Conservation (phyloP, 2,797 vertebrate species). For the Poeciliopsis presidionis region DNA sequence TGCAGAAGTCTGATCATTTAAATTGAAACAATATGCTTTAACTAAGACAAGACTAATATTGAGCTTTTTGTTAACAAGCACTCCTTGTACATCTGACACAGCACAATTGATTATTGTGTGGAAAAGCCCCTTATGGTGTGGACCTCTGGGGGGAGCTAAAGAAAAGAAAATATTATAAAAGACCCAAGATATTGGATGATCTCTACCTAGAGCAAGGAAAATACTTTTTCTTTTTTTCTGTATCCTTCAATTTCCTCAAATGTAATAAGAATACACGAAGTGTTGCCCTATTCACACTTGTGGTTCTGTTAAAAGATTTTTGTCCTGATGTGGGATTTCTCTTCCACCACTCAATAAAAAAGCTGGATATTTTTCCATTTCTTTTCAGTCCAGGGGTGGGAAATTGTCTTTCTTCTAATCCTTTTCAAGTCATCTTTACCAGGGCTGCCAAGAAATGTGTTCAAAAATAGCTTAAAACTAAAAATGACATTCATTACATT, state of each 20-base stretch:
- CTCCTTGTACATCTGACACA: neutral
- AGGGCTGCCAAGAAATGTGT: neutral
- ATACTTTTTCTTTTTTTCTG: neutral
- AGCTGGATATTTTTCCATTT: neutral
- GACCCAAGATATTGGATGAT: neutral
- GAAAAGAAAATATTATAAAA: neutral
- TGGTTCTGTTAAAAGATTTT: neutral
- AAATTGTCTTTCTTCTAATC: neutral
- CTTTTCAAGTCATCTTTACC: neutral
- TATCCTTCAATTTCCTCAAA: neutral
- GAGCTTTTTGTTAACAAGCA: neutral
- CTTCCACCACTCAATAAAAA: neutral
- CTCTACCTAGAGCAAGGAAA: neutral
- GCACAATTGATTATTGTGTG: neutral
- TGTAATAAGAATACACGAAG: neutral
- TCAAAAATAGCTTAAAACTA: slow-evolving; percentile 1
- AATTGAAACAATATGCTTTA: neutral
- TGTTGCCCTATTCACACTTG: neutral
- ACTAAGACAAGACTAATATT: neutral
- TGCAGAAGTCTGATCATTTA: too few relatives aligned
- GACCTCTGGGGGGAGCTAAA: neutral
- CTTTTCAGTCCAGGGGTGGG: neutral
- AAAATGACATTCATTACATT: slow-evolving; percentile 9
- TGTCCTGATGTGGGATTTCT: neutral
- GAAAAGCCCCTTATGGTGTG: neutral